These are phyloP conservation scores for Hypena proboscidalis DNA, from an alignment of 2,888 invertebrate species.

Conservation along the genomic window DNA sequence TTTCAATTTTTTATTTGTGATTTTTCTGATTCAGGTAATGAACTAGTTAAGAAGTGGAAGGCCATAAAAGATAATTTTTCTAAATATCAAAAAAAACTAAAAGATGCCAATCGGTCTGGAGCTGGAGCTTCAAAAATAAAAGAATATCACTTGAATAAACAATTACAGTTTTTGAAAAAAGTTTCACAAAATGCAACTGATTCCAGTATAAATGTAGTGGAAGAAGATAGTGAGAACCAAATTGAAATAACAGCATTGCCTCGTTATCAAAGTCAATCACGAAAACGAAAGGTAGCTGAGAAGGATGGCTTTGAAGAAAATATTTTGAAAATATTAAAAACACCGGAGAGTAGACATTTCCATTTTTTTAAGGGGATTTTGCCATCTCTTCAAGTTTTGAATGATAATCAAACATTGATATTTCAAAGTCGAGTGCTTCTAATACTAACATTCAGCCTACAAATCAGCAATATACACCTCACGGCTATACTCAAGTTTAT, in stretches of 20 bases:
- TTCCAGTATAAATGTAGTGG: slow-evolving; percentile 11
- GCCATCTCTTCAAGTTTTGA: slow-evolving; percentile 17
- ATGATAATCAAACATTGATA: slow-evolving; percentile 24
- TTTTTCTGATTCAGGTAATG: slow-evolving; percentile 22
- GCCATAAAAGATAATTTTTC: slow-evolving; percentile 21
- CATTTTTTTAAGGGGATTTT: slow-evolving; percentile 22
- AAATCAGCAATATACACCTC: slow-evolving; percentile 11
- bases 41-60: slow-evolving; percentile 16
- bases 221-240: slow-evolving; percentile 12
- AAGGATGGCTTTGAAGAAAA: slow-evolving; percentile 22
- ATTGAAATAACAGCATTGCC: slow-evolving; percentile 11
- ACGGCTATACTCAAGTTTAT: slow-evolving; percentile 17
- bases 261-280: slow-evolving; percentile 23
- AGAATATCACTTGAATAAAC: slow-evolving; percentile 16
- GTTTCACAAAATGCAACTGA: slow-evolving; percentile 16
- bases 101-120: slow-evolving; percentile 19
- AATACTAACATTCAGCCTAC: slow-evolving; percentile 20
- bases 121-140: slow-evolving; percentile 17
- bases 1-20: slow-evolving; percentile 13
- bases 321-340: slow-evolving; percentile 20
- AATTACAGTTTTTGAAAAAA: slow-evolving; percentile 9
- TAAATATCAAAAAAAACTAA: slow-evolving; percentile 18
- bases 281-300: slow-evolving; percentile 20
- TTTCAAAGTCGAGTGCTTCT: slow-evolving; percentile 26
- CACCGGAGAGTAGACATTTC: slow-evolving; percentile 18